These are phyloP conservation scores for Melikaiella ostensackeni DNA, from an alignment of 2,888 invertebrate genomes.

Conservation along the genomic window DNA sequence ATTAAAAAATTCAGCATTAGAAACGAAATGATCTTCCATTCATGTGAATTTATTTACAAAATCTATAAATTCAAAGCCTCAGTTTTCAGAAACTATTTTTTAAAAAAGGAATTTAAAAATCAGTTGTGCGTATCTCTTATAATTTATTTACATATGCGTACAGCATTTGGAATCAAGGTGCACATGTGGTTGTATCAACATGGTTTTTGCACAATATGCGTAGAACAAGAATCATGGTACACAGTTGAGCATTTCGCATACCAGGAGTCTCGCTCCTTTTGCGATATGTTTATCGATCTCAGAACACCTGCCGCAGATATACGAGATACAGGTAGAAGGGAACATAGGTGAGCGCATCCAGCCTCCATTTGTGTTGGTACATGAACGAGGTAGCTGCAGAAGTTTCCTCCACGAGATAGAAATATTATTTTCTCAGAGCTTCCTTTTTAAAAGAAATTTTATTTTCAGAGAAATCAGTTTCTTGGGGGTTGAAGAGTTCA, in stretches of 20 bases:
- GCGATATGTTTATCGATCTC: conserved; percentile 52
- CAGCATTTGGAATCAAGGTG: background rate
- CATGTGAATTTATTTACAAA: too few species aligned
- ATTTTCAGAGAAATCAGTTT: conserved; percentile 15
- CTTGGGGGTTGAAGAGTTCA: background rate
- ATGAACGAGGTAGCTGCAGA: background rate
- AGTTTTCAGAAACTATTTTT: background rate
- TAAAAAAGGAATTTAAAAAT: background rate
- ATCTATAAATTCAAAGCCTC: background rate
- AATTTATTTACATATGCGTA: background rate
- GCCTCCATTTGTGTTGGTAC: background rate
- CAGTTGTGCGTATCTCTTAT: background rate
- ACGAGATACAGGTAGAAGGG: conserved; percentile 12
- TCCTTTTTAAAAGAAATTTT: conserved; percentile 26
- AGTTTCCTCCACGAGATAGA: background rate
- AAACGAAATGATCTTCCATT: too few species aligned
- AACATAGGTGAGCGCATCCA: conserved; percentile 3
- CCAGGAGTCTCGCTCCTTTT: conserved; percentile 51
- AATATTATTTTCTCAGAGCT: conserved; percentile 2
- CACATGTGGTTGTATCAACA: conserved; percentile 46
- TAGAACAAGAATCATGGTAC: conserved; percentile 5
- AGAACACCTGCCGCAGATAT: conserved; percentile 51
- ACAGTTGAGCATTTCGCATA: conserved; percentile 45
- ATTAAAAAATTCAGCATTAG: too few species aligned
- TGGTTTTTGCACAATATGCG: conserved; percentile 40